These are phyloP conservation scores for Sternotherus odoratus DNA, from an alignment of 2,797 vertebrate species.

Conservation along the genomic window DNA sequence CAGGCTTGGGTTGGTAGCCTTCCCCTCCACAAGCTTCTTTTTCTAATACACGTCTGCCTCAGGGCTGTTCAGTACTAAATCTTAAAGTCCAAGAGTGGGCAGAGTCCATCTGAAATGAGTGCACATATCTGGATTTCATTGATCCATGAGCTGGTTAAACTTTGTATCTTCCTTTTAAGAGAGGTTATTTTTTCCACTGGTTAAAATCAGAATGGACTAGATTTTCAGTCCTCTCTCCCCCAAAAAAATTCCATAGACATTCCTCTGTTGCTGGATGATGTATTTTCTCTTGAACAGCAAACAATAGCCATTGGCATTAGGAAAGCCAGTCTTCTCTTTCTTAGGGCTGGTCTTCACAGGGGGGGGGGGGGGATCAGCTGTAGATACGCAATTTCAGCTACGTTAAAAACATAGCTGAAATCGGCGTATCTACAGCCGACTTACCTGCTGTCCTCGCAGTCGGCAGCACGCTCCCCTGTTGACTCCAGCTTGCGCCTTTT, in stretches of 20 bases:
- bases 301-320: background rate
- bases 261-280: fast-evolving
- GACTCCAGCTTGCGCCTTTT: too few relatives aligned
- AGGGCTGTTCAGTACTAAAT: background rate
- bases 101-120: slow-evolving; percentile 56
- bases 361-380: too few relatives aligned
- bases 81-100: slow-evolving; percentile 30
- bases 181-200: slow-evolving; percentile 19
- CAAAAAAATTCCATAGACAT: background rate
- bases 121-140: slow-evolving; percentile 48
- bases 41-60: background rate
- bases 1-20: background rate
- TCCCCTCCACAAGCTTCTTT: background rate
- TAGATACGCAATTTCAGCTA: too few relatives aligned
- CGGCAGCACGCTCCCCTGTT: too few relatives aligned
- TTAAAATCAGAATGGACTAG: slow-evolving; percentile 42
- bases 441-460: too few relatives aligned
- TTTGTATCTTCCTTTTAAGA: slow-evolving; percentile 62
- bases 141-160: slow-evolving; percentile 71
- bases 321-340: background rate
- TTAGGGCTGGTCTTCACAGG: too few relatives aligned
- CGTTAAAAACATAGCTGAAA: too few relatives aligned
- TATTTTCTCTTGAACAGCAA: background rate
- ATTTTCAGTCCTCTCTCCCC: background rate
- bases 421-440: too few relatives aligned